A percentile compares a stretch with the other conserved stretches of the same genome.
These are phyloP conservation scores for Sebastes hopkinsi DNA, from an alignment of 2,797 vertebrate genomes.

Conservation along the genomic window DNA sequence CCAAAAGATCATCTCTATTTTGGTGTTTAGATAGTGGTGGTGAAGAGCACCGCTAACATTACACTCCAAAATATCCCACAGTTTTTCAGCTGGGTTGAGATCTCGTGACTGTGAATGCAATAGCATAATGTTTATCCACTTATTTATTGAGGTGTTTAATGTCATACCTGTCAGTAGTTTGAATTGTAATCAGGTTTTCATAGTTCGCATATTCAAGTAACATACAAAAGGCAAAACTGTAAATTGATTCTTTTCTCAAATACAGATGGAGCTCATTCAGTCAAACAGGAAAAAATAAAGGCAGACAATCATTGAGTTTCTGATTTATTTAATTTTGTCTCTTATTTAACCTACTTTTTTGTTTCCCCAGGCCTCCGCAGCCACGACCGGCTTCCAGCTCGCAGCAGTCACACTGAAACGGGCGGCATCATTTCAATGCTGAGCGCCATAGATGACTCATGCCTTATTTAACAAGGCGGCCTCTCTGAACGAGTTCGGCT, in stretches of 20 bases:
- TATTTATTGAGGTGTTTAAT: background rate
- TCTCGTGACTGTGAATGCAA: background rate
- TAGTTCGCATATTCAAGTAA: background rate
- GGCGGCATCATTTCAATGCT: slow-evolving; percentile 21
- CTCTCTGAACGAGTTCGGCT: slow-evolving; percentile 43
- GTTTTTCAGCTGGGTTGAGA: background rate
- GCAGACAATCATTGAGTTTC: background rate
- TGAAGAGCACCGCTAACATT: background rate
- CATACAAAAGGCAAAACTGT: background rate
- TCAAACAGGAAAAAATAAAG: background rate
- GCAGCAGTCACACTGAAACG: slow-evolving; percentile 12
- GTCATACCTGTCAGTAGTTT: background rate
- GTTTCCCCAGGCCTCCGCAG: slow-evolving; percentile 4
- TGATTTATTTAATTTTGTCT: background rate
- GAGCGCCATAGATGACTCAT: slow-evolving; percentile 57
- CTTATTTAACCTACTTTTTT: background rate
- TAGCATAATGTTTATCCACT: background rate
- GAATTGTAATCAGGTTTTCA: background rate
- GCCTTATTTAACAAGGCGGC: slow-evolving; percentile 65
- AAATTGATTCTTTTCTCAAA: background rate
- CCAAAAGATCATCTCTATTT: background rate
- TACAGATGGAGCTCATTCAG: background rate
- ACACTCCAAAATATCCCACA: background rate
- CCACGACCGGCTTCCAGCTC: slow-evolving; percentile 11
- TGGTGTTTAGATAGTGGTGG: background rate